A percentile compares a stretch with the other conserved stretches of the same genome.
Evolutionary conservation across 2,113 vertebrate species (phyloP).

Genomic region (Aleadryas rufinucha): DNA sequence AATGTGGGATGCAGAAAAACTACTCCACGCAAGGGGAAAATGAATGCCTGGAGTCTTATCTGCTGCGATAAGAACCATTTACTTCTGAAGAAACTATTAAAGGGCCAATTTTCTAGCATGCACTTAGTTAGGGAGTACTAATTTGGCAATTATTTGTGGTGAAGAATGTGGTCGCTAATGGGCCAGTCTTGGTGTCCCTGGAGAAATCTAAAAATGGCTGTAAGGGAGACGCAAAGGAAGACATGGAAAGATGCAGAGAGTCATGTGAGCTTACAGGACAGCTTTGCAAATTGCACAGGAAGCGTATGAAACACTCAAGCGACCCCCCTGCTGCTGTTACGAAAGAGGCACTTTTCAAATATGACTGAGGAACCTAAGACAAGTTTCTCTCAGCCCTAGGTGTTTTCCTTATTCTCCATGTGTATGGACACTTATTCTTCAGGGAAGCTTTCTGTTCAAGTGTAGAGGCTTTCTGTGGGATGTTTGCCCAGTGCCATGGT

Average conservation of each 20-base stretch:
- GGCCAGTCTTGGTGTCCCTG: background rate
- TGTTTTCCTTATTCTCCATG: background rate
- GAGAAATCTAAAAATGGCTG: background rate
- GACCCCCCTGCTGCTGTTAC: background rate
- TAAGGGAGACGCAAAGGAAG: background rate
- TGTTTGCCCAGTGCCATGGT: background rate
- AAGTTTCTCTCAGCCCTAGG: background rate
- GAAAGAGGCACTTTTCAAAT: background rate
- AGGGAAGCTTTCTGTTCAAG: background rate
- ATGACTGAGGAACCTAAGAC: background rate
- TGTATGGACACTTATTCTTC: background rate
- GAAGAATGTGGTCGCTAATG: conserved; percentile 1
- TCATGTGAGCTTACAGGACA: background rate
- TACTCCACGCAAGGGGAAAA: background rate
- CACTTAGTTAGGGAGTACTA: conserved; percentile 39
- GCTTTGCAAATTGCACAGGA: background rate
- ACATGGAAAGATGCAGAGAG: background rate
- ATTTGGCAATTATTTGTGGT: conserved; percentile 45
- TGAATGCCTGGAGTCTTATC: conserved; percentile 38
- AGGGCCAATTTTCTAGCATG: background rate
- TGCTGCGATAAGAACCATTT: conserved; percentile 16
- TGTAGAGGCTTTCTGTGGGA: background rate
- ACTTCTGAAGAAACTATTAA: conserved; percentile 48
- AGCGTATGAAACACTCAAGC: background rate
- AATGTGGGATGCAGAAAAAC: background rate